Base-by-base conservation (phyloP, 2,888 invertebrate genomes). In the Chrysomela aeneicollis region DNA sequence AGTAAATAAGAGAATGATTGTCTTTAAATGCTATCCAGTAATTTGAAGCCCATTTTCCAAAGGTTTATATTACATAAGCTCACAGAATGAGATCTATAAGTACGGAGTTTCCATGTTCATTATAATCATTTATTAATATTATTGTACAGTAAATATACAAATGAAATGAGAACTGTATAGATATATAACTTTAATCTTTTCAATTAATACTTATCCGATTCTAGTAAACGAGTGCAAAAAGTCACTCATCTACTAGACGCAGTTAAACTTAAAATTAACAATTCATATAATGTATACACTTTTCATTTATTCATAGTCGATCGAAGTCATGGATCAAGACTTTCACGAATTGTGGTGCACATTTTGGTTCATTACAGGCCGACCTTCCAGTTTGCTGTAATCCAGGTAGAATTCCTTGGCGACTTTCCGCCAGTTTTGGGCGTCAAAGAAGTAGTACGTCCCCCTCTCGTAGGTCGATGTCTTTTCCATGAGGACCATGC, bases 371-470 rank as follows among this genome's bases (percentile, higher is more conserved):
- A 91, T 85, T 81, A 88, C 88, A 79, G 96, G 96, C 83, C 94
- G 89, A 71, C 94, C 97, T 87, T 99, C 98, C 84, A 99, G 88
- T 87, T 98, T 97, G 86, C 95, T 96, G 88, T 98, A 98, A 86
- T 99, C 98, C 85, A 99, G 88, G 86, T 95, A 93, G 88, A 99
- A 97, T 86, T 98, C 98, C 86, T 98, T 98, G 81, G 97, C 92
- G 82, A 74, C 74, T 88, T 98, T 98, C 83, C 98, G 89, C 98
- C 99, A 99, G 85, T 94, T 97, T 85, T 95, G 94, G 81, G 96
- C 96, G 86, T 99, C 99, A 84, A 99, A 99, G 86, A 97, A 97
- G 87, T 96, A 98, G 87, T 99, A 99, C 79, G 97, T 98, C 86
- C 98, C 98, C 81, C 97, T 90, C 87, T 99, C 98, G 85, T 96